Conservation (phyloP, 2,888 invertebrate genomes). For the Bombylius major region DNA sequence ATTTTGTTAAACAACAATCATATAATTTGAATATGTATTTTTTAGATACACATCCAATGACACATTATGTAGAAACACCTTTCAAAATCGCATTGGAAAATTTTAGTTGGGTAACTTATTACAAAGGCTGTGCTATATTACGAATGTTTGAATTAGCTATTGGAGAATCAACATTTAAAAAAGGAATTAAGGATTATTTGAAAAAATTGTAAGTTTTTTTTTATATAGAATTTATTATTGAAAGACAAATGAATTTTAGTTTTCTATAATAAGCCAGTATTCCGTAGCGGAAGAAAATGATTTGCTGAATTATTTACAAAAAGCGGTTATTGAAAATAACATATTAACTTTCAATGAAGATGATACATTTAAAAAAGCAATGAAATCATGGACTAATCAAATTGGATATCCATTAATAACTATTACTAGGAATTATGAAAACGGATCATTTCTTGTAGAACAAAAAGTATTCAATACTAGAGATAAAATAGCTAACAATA, state of each 20-base stretch:
- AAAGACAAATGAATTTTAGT: too few relatives aligned
- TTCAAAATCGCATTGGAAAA: slow-evolving; percentile 58
- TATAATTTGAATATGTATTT: background rate
- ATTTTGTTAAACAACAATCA: slow-evolving; percentile 34
- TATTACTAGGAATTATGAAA: slow-evolving; percentile 39
- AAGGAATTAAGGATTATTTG: slow-evolving; percentile 19
- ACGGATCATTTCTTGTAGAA: slow-evolving; percentile 38
- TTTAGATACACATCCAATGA: slow-evolving; percentile 54
- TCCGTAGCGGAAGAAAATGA: slow-evolving; percentile 27
- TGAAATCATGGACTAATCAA: slow-evolving; percentile 49
- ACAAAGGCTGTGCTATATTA: slow-evolving; percentile 51
- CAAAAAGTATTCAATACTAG: slow-evolving; percentile 28
- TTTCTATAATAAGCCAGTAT: slow-evolving; percentile 17
- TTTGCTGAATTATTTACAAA: slow-evolving; percentile 26
- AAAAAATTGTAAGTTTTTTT: slow-evolving; percentile 10
- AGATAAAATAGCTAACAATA: too few relatives aligned
- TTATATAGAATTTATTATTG: too few relatives aligned
- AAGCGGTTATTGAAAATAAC: slow-evolving; percentile 11
- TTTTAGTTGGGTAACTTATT: slow-evolving; percentile 70
- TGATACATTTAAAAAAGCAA: slow-evolving; percentile 28
- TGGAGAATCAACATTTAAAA: background rate
- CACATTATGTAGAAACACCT: slow-evolving; percentile 62
- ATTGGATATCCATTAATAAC: slow-evolving; percentile 46
- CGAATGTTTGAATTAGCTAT: too few relatives aligned
- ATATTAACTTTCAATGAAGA: slow-evolving; percentile 15